Percentiles rank a stretch among this genome's conserved stretches.
Evolutionary conservation across 2,113 vertebrate genomes (phyloP).

Genomic region (Bucco capensis): DNA sequence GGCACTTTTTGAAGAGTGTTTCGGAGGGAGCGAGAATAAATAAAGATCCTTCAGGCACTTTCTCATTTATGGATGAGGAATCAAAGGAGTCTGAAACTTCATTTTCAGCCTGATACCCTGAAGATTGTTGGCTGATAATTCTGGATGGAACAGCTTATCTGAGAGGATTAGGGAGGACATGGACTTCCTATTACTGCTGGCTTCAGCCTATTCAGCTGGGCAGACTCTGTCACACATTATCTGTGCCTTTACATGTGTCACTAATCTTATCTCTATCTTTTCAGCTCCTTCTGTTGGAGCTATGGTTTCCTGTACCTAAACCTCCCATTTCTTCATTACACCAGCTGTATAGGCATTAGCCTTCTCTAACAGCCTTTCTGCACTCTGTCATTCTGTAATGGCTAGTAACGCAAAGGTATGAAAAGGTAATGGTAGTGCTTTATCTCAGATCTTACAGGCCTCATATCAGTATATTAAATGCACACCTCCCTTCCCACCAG

Average conservation of each 20-base stretch:
- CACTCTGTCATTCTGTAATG: conserved; percentile 72
- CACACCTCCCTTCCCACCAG: not conserved
- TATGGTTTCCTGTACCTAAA: conserved; percentile 76
- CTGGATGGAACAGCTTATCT: conserved; percentile 87
- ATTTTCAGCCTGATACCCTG: conserved; percentile 86
- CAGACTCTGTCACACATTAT: conserved; percentile 83
- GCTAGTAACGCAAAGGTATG: conserved; percentile 68
- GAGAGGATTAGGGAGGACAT: conserved; percentile 84
- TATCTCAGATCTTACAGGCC: conserved; percentile 72
- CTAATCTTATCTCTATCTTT: conserved; percentile 89
- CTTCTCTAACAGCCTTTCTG: conserved; percentile 73
- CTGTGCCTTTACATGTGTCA: conserved; percentile 85
- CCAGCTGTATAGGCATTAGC: conserved; percentile 73
- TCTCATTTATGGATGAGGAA: conserved; percentile 88
- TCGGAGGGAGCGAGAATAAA: conserved; percentile 82
- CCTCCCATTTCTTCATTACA: conserved; percentile 79
- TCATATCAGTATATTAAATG: conserved; percentile 68
- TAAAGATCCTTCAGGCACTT: conserved; percentile 88
- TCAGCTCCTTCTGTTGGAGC: conserved; percentile 81
- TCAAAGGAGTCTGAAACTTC: conserved; percentile 87
- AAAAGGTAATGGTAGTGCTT: conserved; percentile 69
- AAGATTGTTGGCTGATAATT: conserved; percentile 87
- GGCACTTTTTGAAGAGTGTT: conserved; percentile 86
- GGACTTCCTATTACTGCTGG: conserved; percentile 83
- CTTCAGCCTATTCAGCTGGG: conserved; percentile 80